phyloP scores from a whole-genome alignment of 2,888 invertebrate genomes.

The Antheraea assamensis region DNA sequence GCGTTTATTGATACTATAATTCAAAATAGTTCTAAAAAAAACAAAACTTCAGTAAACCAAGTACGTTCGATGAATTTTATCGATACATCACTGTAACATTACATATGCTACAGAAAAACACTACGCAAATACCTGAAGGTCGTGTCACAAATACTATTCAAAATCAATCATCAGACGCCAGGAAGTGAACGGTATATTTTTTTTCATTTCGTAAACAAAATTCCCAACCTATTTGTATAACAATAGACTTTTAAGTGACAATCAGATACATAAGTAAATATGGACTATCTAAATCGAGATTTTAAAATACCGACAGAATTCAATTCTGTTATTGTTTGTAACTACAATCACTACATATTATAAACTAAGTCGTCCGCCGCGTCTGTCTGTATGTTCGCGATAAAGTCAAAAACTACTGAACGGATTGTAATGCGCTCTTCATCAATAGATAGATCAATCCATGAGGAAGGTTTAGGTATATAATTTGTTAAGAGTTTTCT shows the following conservation, averaged over 20 bases:
- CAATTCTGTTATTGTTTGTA: not conserved
- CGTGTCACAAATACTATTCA: constrained; percentile 20
- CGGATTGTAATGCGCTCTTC: too few relatives aligned
- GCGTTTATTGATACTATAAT: not conserved
- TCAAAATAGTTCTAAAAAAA: not conserved
- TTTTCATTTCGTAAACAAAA: constrained; percentile 11
- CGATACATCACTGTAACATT: not conserved
- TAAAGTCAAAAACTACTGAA: too few relatives aligned
- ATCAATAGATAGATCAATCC: too few relatives aligned
- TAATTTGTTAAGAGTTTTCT: too few relatives aligned
- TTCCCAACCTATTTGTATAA: not conserved
- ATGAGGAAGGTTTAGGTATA: too few relatives aligned
- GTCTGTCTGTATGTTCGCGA: too few relatives aligned
- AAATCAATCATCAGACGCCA: constrained; percentile 26
- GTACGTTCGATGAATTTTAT: constrained; percentile 2
- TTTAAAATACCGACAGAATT: not conserved
- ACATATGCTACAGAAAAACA: constrained; percentile 5
- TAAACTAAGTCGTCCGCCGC: too few relatives aligned
- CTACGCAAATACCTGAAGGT: constrained; percentile 23
- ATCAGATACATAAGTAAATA: not conserved
- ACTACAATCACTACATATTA: too few relatives aligned
- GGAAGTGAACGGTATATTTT: constrained; percentile 25
- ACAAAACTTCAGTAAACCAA: not conserved
- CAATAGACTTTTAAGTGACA: not conserved
- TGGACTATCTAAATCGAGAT: not conserved